Percentiles rank a stretch among this genome's conserved stretches.
Evolutionary conservation across 1,140 invertebrate genomes (phyloP).

Genomic region (Orius insidiosus): DNA sequence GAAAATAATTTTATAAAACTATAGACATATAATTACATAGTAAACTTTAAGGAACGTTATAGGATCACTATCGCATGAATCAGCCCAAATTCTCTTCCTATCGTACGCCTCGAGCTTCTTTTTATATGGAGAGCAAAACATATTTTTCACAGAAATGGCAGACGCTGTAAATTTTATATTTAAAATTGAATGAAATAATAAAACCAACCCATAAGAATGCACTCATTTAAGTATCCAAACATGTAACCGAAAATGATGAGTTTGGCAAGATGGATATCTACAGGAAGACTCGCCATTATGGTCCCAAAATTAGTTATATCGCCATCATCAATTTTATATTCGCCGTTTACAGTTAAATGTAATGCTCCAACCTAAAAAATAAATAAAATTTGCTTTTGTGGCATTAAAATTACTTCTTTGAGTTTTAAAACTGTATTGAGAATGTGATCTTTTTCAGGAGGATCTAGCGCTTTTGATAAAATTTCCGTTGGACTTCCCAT

Average conservation of each 20-base stretch:
- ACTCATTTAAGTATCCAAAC: slow-evolving; percentile 68
- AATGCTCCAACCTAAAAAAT: slow-evolving; percentile 42
- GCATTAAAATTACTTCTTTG: slow-evolving; percentile 73
- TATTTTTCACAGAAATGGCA: slow-evolving; percentile 58
- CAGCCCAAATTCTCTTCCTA: slow-evolving; percentile 62
- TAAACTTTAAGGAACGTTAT: slow-evolving; percentile 69
- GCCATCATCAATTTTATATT: slow-evolving; percentile 50
- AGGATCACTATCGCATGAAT: slow-evolving; percentile 66
- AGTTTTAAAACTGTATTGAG: slow-evolving; percentile 59
- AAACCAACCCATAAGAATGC: slow-evolving; percentile 63
- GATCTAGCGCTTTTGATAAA: slow-evolving; percentile 67
- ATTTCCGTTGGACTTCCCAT: slow-evolving; percentile 64
- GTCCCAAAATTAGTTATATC: slow-evolving; percentile 72
- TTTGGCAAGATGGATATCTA: slow-evolving; percentile 67
- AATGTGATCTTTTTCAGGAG: slow-evolving; percentile 69
- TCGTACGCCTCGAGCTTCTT: slow-evolving; percentile 53
- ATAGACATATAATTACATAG: too few relatives aligned
- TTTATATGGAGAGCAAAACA: slow-evolving; percentile 60
- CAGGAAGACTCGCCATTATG: slow-evolving; percentile 63
- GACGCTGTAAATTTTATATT: slow-evolving; percentile 42
- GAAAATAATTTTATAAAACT: too few relatives aligned
- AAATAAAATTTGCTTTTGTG: not conserved
- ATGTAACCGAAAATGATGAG: slow-evolving; percentile 75
- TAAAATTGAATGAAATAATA: too few relatives aligned
- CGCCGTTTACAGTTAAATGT: slow-evolving; percentile 33